phyloP scores from a whole-genome alignment of 2,888 invertebrate genomes.

The Phyto melanocephala region DNA sequence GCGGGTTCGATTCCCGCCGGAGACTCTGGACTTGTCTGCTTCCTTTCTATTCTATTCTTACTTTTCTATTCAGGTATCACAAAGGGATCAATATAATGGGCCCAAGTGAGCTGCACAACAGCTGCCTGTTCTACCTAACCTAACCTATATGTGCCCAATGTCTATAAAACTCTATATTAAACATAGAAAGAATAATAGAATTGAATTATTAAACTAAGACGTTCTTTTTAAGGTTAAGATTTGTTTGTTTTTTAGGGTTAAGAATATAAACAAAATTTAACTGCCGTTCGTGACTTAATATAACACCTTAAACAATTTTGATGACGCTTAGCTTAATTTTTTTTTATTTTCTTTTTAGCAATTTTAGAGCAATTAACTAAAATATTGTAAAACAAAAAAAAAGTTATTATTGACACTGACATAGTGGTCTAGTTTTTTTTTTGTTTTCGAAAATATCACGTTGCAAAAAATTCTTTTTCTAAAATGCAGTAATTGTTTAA shows the following conservation, averaged over 20 bases:
- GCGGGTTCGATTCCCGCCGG: too few species aligned
- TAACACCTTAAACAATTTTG: background rate
- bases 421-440: slow-evolving; percentile 27
- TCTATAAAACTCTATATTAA: too few species aligned
- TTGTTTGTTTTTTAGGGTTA: background rate
- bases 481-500: background rate
- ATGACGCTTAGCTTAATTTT: background rate
- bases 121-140: too few species aligned
- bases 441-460: background rate
- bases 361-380: background rate
- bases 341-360: background rate
- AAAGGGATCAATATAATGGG: too few species aligned
- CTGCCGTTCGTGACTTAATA: background rate
- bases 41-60: too few species aligned
- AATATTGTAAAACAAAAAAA: background rate
- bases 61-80: too few species aligned
- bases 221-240: background rate
- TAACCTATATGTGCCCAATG: too few species aligned
- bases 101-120: too few species aligned
- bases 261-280: too few species aligned
- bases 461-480: background rate
- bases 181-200: too few species aligned
- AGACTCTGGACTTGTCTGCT: too few species aligned
- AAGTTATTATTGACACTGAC: slow-evolving; percentile 19
- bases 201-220: too few species aligned